Percentiles rank a stretch among this genome's conserved stretches.
Conservation (phyloP, 2,888 invertebrate genomes). For the Cryptus viduatorius region DNA sequence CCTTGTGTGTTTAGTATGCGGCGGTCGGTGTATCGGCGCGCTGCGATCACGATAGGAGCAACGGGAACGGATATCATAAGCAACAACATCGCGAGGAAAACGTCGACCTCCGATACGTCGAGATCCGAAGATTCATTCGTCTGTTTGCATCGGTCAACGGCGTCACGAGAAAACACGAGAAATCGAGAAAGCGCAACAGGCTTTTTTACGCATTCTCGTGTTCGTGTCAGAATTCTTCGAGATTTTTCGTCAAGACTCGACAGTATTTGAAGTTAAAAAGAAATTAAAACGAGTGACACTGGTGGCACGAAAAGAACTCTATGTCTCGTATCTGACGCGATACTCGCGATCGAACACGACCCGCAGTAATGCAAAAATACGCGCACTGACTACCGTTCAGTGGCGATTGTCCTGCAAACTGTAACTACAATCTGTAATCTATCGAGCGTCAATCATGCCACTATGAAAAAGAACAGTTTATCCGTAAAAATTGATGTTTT, state of each 20-base stretch:
- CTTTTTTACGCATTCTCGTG: not conserved
- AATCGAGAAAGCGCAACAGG: not conserved
- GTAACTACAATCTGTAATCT: not conserved
- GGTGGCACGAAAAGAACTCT: not conserved
- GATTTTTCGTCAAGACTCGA: not conserved
- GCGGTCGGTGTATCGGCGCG: constrained; percentile 79
- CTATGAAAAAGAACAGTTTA: not conserved
- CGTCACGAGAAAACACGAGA: not conserved
- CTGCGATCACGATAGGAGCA: constrained; percentile 62
- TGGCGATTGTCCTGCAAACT: not conserved
- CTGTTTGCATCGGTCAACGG: not conserved
- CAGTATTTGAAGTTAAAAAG: not conserved
- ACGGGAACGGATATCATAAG: constrained; percentile 45
- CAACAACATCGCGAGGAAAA: constrained; percentile 23
- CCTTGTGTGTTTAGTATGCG: constrained; percentile 80
- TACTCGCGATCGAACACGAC: not conserved
- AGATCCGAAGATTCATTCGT: constrained; percentile 5
- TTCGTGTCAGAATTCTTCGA: not conserved
- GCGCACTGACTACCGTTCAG: not conserved
- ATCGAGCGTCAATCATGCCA: not conserved
- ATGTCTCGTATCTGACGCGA: not conserved
- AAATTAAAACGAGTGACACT: constrained; percentile 6
- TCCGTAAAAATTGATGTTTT: not conserved
- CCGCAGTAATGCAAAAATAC: too few species aligned
- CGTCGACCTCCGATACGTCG: constrained; percentile 11